Base-by-base conservation (phyloP, 2,113 vertebrate genomes). In the Axis porcinus region DNA sequence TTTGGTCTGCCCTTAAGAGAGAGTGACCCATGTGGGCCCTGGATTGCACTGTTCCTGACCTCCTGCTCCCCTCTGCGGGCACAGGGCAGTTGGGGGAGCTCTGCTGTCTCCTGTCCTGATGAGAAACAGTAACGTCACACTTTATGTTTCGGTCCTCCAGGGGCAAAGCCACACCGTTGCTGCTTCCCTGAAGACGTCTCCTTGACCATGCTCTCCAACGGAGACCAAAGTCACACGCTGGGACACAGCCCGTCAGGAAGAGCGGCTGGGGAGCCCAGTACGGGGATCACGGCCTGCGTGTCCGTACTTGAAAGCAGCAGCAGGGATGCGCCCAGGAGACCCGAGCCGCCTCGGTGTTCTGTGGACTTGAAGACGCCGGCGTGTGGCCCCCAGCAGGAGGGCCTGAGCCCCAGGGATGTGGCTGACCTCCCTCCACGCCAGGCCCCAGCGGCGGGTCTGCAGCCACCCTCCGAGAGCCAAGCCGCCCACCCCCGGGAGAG, bases 91-190 rank as follows among this genome's bases (percentile, higher is more conserved):
- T 15, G 55, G 25, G 2, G 5, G 14, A 19, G 52, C 79, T 60
- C 16, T 28, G 55, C 15, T 12, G 7, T 15, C n/a, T 50, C 40
- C 9, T 89, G 76, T 81, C 21, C 57, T 52, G 60, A 78, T 14
- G 60, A 47, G 95, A 78, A 23, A 45, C 93, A 50, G 93, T 98
- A 97, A 19, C 74, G 0, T 55, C 85, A 30, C 14, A 87, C 97
- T 98, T 97, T 64, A 13, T 83, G 0, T 98, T 98, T 98, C 98
- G n/a, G 55, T 96, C 97, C 74, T 98, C 90, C 98, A 99, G 99
- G 99, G 98, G 98, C 98, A 98, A 99, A 99, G 97, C 99, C 99
- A 62, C 99, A 98, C 95, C 98, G 95, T 90, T 99, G 99, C 98
- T 98, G 98, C 98, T 99, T 99, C 93, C 98, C 99, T 0, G 97